Base-by-base conservation (phyloP, 2,888 invertebrate species). In the Cinara cedri region DNA sequence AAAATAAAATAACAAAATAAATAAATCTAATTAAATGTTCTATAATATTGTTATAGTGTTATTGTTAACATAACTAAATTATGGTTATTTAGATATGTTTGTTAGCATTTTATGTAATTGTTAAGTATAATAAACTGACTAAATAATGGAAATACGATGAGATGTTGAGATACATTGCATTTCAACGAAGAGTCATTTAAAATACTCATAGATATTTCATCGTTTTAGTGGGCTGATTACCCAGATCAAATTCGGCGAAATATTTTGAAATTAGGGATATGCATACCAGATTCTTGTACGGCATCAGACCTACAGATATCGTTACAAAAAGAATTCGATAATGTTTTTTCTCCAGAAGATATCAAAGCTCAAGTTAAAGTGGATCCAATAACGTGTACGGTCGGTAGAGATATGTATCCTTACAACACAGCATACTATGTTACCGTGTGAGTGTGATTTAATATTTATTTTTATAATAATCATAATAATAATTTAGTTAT, bases 291-390 rank as follows among this genome's bases (percentile, higher is more conserved):
- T 16, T 75, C 82, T 16, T 83, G 83, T 46, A 62, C 75, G 14
- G 72, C 80, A 8, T 34, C 49, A 13, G 82, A 82, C 42, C 57
- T 82, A 83, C 66, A 78, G 34, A 70, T 66, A n/a, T 82, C 83
- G 21, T 81, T 85, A 19, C 81, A 83, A 54, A 81, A 82, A 44
- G 75, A 84, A 16, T 81, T 83, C 6, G 44, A 63, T 11, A 70
- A 80, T 14, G 19, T 60, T 13, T 81, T 81, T 49, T 8, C 11
- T 10, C 55, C 70, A 46, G 57, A 80, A 16, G 44, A 62, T 3
- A 26, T 80, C 34, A 74, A 65, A 63, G 34, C 65, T 9, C 16
- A 24, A 4, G 75, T 81, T 3, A 57, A 70, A 70, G 80, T 80
- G 16, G 44, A 63, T 3, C 80, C 80, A 1, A 74, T 57, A 24